Percentiles rank a stretch among this genome's conserved stretches.
phyloP scores from a whole-genome alignment of 2,797 vertebrate genomes.

The Hydrolagus colliei region DNA sequence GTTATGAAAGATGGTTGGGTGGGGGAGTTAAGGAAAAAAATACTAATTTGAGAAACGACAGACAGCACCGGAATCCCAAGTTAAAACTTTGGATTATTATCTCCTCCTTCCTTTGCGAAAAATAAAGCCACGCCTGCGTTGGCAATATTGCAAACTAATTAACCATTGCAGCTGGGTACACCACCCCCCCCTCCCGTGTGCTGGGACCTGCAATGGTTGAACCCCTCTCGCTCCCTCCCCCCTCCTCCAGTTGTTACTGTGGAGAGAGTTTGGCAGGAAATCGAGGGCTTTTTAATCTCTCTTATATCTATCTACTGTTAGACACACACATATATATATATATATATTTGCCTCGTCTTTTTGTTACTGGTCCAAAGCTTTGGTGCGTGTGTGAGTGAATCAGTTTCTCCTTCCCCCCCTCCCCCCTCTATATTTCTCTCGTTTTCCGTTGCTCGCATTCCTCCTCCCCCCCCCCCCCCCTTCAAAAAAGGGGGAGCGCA shows the following conservation, averaged over 20 bases:
- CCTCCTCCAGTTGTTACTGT: not conserved
- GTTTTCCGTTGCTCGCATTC: rapidly evolving
- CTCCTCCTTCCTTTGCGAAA: too few relatives aligned
- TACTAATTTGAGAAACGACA: not conserved
- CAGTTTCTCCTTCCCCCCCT: not conserved
- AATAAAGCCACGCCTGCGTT: too few relatives aligned
- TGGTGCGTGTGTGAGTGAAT: too few relatives aligned
- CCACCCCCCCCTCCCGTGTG: not conserved
- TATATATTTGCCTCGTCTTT: not conserved
- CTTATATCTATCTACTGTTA: too few relatives aligned
- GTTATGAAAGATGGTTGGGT: too few relatives aligned
- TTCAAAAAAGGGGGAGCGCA: not conserved
- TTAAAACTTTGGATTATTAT: not conserved
- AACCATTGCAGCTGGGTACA: not conserved
- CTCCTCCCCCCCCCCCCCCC: rapidly evolving
- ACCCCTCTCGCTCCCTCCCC: rapidly evolving
- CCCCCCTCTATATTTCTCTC: rapidly evolving
- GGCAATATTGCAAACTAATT: too few relatives aligned
- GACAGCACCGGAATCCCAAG: not conserved
- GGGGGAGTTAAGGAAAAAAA: too few relatives aligned
- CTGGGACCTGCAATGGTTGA: not conserved
- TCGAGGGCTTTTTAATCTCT: not conserved
- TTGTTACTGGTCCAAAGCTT: too few relatives aligned
- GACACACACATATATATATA: too few relatives aligned
- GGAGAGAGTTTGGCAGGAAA: conserved; percentile 15